Base-by-base conservation (phyloP, 2,797 vertebrate species). In the Rhinella marina region DNA sequence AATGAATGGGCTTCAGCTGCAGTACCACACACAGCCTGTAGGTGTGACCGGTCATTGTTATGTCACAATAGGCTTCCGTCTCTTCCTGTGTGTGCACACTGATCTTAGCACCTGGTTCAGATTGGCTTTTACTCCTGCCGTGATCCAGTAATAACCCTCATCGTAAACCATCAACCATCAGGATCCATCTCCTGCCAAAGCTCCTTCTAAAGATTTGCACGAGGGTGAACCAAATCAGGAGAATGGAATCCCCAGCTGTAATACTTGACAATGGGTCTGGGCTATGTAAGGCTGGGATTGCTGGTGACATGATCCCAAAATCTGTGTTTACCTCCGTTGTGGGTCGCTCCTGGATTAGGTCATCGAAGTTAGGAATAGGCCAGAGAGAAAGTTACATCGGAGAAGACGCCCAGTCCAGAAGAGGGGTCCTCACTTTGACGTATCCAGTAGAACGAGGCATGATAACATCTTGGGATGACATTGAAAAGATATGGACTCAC, bases 401-500 rank as follows among this genome's bases (percentile, higher is more conserved):
- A 16, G 56, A 88, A 29, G 81, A 90, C 78, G 73, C 86, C 17
- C 83, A 82, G 64, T 32, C 54, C 68, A 83, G 85, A 61, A 91
- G 77, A 21, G 73, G 77, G 0, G 0, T 88, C 83, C 82, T 90
- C 4, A 25, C 57, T 56, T 85, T 89, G 16, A 64, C 12, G 13
- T 83, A 88, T 11, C 91, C 73, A 0, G 0, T 80, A 16, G 86
- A 86, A 32, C 87, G 70, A 1, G 75, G 88, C 2, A 59, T 81
- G 0, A 85, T 88, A 1, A 57, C 77, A 0, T 81, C 62, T 25
- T 91, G 88, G 91, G 90, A 85, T 0, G 25, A 76, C 62, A 81
- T n/a, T 80, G 91, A 90, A 76, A 89, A 76, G 57, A 56, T 88
- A 13, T 90, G 90, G 90, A 88, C 82, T 17, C 56, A 78, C 7